phyloP scores from a whole-genome alignment of 2,113 vertebrate species.

The Leptobrachium ailaonicum region DNA sequence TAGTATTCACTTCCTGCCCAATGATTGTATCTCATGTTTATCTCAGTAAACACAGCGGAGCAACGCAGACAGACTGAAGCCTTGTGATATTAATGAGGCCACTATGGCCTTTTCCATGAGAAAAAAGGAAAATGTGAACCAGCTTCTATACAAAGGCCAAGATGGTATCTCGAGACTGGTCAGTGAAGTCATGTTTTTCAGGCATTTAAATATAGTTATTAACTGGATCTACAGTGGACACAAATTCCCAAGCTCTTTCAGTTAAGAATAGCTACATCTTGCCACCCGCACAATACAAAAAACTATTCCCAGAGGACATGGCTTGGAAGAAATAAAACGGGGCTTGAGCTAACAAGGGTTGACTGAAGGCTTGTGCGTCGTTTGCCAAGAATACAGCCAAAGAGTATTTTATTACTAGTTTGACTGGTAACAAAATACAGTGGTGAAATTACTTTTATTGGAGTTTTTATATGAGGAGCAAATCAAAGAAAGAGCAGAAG shows the following conservation, averaged over 20 bases:
- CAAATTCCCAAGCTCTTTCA: slow-evolving; percentile 55
- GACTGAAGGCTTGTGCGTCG: slow-evolving; percentile 41
- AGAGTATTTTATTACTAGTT: slow-evolving; percentile 50
- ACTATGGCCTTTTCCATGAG: slow-evolving; percentile 56
- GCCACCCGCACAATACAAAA: not conserved
- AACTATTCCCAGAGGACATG: not conserved
- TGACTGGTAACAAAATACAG: slow-evolving; percentile 58
- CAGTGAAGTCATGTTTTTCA: slow-evolving; percentile 64
- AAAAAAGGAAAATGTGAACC: slow-evolving; percentile 70
- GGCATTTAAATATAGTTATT: slow-evolving; percentile 66
- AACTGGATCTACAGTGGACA: slow-evolving; percentile 53
- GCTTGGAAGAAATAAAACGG: slow-evolving; percentile 20
- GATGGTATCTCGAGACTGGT: slow-evolving; percentile 68
- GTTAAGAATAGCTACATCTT: not conserved
- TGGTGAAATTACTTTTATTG: too few relatives aligned
- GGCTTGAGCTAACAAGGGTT: slow-evolving; percentile 41
- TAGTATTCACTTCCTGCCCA: slow-evolving; percentile 55
- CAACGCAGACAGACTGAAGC: slow-evolving; percentile 46
- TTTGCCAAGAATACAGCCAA: slow-evolving; percentile 2
- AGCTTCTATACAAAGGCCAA: slow-evolving; percentile 69
- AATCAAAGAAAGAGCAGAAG: too few relatives aligned
- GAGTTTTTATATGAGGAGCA: too few relatives aligned
- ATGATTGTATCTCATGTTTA: slow-evolving; percentile 63
- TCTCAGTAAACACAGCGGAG: slow-evolving; percentile 61
- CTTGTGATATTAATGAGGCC: slow-evolving; percentile 58